A percentile compares a stretch with the other conserved stretches of the same genome.
phyloP scores from a whole-genome alignment of 2,797 vertebrate species.

The Epinephelus awoara region DNA sequence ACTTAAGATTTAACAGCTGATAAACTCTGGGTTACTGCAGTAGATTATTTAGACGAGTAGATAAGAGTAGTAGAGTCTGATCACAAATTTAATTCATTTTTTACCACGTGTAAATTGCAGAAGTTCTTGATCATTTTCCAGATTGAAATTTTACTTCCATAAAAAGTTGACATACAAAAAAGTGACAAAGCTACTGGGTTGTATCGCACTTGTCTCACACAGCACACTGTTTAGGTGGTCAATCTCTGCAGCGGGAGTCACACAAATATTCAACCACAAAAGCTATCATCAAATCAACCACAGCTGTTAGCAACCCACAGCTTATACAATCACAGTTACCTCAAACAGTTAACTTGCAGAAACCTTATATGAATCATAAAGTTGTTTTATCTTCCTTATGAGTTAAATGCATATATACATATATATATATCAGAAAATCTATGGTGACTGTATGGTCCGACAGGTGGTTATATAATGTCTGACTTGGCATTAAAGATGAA shows the following conservation, averaged over 20 bases:
- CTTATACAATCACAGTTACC: conserved; percentile 2
- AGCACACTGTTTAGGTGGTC: neutral
- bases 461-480: neutral
- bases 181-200: neutral
- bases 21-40: neutral
- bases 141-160: neutral
- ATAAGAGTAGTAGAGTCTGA: too few species aligned
- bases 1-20: neutral
- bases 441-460: neutral
- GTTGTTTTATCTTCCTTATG: neutral
- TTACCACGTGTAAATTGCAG: neutral
- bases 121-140: neutral
- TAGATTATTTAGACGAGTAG: neutral
- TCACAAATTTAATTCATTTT: neutral
- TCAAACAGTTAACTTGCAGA: conserved; percentile 3
- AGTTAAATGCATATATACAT: conserved; percentile 3
- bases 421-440: neutral
- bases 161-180: conserved; percentile 5
- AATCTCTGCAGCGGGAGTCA: neutral
- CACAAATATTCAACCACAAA: conserved; percentile 17
- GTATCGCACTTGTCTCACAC: neutral
- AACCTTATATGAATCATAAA: neutral
- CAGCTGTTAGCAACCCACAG: neutral
- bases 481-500: neutral
- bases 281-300: conserved; percentile 33